phyloP scores from a whole-genome alignment of 2,888 invertebrate genomes.

The Dermolepida albohirtum region DNA sequence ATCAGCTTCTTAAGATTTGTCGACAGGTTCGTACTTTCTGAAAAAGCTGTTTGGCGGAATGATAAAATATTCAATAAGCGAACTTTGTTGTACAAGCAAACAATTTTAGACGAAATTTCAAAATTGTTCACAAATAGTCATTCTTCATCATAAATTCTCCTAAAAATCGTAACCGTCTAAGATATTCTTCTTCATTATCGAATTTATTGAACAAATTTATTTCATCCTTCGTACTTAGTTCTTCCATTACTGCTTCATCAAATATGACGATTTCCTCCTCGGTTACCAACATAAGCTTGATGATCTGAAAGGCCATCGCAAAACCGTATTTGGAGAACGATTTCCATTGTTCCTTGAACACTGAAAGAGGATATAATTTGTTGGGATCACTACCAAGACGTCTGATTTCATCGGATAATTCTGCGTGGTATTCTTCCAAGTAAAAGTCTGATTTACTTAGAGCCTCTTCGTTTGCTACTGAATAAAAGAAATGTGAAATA shows the following conservation, averaged over 20 bases:
- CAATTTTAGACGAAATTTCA: too few relatives aligned
- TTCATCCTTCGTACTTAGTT: neutral
- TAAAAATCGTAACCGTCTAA: constrained; percentile 3
- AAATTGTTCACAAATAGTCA: constrained; percentile 5
- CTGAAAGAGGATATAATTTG: constrained; percentile 50
- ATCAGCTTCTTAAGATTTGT: too few relatives aligned
- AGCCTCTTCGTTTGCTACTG: constrained; percentile 54
- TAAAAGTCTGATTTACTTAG: constrained; percentile 55
- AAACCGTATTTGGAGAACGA: constrained; percentile 51
- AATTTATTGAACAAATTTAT: neutral
- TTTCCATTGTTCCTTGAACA: constrained; percentile 51
- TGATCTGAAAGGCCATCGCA: constrained; percentile 48
- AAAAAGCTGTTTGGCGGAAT: too few relatives aligned
- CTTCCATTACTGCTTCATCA: neutral
- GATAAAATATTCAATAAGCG: too few relatives aligned
- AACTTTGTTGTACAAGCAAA: too few relatives aligned
- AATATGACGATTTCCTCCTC: constrained; percentile 49
- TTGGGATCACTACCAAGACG: constrained; percentile 50
- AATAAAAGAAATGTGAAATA: constrained; percentile 58
- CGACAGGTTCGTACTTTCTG: too few relatives aligned
- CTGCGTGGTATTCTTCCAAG: constrained; percentile 56
- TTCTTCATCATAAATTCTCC: constrained; percentile 10
- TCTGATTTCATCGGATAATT: constrained; percentile 51
- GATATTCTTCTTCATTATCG: constrained; percentile 14
- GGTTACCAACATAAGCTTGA: constrained; percentile 52